Evolutionary conservation across 2,888 invertebrate species (phyloP), one percentile per base, ranked within the genome.

Genomic region (Drosophila anomalata): DNA sequence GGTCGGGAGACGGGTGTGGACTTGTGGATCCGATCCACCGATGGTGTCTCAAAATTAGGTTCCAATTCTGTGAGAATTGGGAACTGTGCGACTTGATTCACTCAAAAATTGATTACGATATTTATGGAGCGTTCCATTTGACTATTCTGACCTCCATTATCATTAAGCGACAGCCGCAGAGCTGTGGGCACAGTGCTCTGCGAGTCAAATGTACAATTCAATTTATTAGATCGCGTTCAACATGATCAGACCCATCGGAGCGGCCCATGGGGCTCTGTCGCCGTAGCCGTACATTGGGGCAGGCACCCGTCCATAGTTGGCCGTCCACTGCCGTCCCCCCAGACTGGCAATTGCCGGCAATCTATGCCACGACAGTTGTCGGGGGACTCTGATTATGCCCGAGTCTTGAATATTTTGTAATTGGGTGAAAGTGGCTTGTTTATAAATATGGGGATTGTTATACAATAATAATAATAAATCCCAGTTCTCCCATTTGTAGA

Each of bases 81-180:
- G 77, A 79, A 77, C 72, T 75, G 60, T 63, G 55, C 39, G 39
- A 46, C 22, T 65, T 66, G 68, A 72, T 51, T 78, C 75, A 78
- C 78, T 75, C 72, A 31, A 29, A 14, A 88, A 88, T 90, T 90
- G 87, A 87, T 90, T 89, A 87, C 77, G 76, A 79, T 87, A 88
- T 89, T 89, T 89, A 81, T 89, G 77, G 84, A 85, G 88, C 89
- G 90, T 84, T 90, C 79, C 87, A 75, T 86, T 90, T 90, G 90
- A 90, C 90, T 85, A 80, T 75, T 81, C 77, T 90, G 90, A 90
- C 90, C 90, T 85, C 89, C 86, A 89, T 90, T 90, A 90, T 90
- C 90, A 86, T 89, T 79, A 84, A 79, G 77, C 69, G 77, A 75
- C 72, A 42, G 11, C 1, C 14, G 62, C 71, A 59, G 57, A 50